Percentiles rank a stretch among this genome's conserved stretches.
phyloP scores from a whole-genome alignment of 2,113 vertebrate species.

The Oreochromis tanganicae region DNA sequence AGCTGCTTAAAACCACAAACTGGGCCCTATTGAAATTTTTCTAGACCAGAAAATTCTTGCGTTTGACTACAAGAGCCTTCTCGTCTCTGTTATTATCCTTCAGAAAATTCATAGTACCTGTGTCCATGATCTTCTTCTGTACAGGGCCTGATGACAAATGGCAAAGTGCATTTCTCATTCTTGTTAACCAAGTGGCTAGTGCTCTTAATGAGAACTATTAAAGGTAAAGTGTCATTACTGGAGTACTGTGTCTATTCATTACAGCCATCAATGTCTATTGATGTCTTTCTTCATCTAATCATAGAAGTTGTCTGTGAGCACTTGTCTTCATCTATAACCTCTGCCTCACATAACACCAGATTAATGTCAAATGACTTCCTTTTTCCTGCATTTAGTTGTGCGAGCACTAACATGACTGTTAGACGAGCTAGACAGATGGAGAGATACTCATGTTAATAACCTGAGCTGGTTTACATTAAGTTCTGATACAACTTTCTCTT shows the following conservation, averaged over 20 bases:
- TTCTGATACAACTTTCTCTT: not conserved
- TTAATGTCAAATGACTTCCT: conserved; percentile 46
- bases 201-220: conserved; percentile 68
- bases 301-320: conserved; percentile 35
- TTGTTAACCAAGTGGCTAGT: conserved; percentile 44
- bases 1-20: not conserved
- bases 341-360: conserved; percentile 19
- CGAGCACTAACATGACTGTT: not conserved
- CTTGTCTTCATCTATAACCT: conserved; percentile 42
- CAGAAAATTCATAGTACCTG: not conserved
- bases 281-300: conserved; percentile 50
- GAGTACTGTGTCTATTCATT: conserved; percentile 64
- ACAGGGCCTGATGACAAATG: conserved; percentile 19
- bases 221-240: conserved; percentile 64
- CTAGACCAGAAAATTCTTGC: not conserved
- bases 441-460: not conserved
- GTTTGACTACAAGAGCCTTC: not conserved
- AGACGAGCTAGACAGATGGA: not conserved
- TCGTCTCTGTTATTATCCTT: not conserved
- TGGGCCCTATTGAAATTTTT: not conserved
- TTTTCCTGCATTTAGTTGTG: conserved; percentile 14
- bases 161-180: conserved; percentile 39
- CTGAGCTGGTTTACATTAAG: not conserved
- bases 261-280: conserved; percentile 61
- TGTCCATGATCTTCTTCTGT: not conserved